phyloP scores from a whole-genome alignment of 2,113 vertebrate genomes.

The Equus przewalskii region DNA sequence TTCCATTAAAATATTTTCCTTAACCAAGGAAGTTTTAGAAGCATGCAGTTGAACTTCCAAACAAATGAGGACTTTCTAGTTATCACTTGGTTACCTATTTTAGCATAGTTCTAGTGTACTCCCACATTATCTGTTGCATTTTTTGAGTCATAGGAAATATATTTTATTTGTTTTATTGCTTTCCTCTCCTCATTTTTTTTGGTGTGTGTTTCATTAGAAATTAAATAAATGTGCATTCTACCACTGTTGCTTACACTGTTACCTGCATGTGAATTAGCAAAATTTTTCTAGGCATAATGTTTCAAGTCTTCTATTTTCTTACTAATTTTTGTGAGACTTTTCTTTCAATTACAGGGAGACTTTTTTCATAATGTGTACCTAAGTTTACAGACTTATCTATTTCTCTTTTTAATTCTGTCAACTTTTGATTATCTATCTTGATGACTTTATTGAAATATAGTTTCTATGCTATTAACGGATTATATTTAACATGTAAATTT shows the following conservation, averaged over 20 bases:
- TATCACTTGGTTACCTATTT: neutral
- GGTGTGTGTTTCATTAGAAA: neutral
- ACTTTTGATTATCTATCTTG: neutral
- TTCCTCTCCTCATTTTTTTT: neutral
- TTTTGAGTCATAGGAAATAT: neutral
- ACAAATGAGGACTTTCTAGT: neutral
- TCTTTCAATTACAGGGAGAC: neutral
- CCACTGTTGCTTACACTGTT: neutral
- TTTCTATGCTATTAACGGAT: neutral
- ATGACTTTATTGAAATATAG: neutral
- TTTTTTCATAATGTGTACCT: neutral
- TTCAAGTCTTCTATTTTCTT: neutral
- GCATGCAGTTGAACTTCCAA: neutral
- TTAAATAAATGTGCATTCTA: neutral
- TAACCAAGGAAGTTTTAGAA: neutral
- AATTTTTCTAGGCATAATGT: neutral
- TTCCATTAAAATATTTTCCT: neutral
- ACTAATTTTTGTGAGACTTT: neutral
- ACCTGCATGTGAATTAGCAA: neutral
- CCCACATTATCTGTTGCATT: neutral
- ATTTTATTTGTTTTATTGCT: neutral
- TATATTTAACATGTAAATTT: neutral
- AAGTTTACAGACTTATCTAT: neutral
- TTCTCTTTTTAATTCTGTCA: neutral
- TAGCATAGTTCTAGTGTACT: neutral